Conservation (phyloP, 1,140 invertebrate species). For the Orius insidiosus region DNA sequence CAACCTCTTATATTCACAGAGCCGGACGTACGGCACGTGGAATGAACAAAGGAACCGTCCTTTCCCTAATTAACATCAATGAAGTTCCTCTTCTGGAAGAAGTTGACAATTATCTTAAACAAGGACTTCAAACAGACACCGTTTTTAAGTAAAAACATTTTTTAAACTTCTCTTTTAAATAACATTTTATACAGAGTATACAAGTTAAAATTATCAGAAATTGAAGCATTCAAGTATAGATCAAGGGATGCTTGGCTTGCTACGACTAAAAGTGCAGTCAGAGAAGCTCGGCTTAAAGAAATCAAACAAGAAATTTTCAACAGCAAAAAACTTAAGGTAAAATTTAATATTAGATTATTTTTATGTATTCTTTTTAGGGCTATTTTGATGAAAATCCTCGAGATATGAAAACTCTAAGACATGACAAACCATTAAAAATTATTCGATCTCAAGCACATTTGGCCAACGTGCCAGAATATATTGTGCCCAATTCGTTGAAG, state of each 20-base stretch:
- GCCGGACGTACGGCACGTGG: constrained; percentile 89
- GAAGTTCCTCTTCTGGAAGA: constrained; percentile 58
- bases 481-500: constrained; percentile 55
- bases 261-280: constrained; percentile 77
- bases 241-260: constrained; percentile 86
- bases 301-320: constrained; percentile 88
- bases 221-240: constrained; percentile 89
- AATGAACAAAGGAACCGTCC: constrained; percentile 50
- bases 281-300: constrained; percentile 87
- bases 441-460: constrained; percentile 71
- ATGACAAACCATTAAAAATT: constrained; percentile 82
- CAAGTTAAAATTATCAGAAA: constrained; percentile 84
- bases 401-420: constrained; percentile 72
- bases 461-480: constrained; percentile 86
- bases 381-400: constrained; percentile 92
- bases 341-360: constrained; percentile 1
- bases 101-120: constrained; percentile 56
- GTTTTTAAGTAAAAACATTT: constrained; percentile 15
- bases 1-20: constrained; percentile 91
- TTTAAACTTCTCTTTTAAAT: constrained; percentile 17
- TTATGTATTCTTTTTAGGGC: constrained; percentile 33
- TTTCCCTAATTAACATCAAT: constrained; percentile 78
- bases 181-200: constrained; percentile 52
- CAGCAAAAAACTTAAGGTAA: constrained; percentile 77
- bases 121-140: constrained; percentile 30